Evolutionary conservation across 2,113 vertebrate species (phyloP), one percentile per base, ranked within the genome.

Genomic region (Hystrix cristata): DNA sequence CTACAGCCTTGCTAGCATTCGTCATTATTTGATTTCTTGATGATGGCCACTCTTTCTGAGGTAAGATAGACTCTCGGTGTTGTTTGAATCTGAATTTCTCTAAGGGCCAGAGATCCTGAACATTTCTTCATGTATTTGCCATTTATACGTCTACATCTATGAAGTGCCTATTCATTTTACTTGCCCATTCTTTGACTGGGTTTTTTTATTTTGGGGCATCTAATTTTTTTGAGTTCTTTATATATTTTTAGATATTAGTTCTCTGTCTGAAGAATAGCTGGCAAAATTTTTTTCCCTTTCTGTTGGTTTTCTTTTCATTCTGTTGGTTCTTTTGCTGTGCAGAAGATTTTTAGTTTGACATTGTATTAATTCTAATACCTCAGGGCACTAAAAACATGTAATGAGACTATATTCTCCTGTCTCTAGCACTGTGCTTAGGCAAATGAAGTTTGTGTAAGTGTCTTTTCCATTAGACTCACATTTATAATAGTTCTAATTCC

Each of bases 281-380:
- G 14, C 25, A 78, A 29, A 8, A 15, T 14, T 9, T 31, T n/a
- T 51, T 51, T 29, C 13, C 46, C 46, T 51, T 29, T 51, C 27
- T 31, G 21, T 46, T 78, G 74, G 25, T 78, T 51, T 78, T 29
- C 74, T 51, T 78, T 76, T 76, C 72, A 76, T 2, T 74, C 43
- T 76, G 46, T 27, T 29, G 25, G 25, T 25, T 78, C 74, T 15
- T 78, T 48, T 51, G 74, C 74, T 51, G 25, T 51, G 25, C 25
- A 76, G 25, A 51, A 76, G 25, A 12, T 48, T 48, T 78, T 15
- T 51, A 15, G 48, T 51, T 76, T 51, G 46, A 8, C 46, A 29
- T 43, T 67, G 76, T 14, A 84, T 34, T 71, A 65, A 69, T 97
- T 88, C 90, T 89, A 87, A 88, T 90, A 91, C 53, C 34, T 67